Evolutionary conservation across 2,797 vertebrate genomes (phyloP).

Genomic region (Moxostoma hubbsi): DNA sequence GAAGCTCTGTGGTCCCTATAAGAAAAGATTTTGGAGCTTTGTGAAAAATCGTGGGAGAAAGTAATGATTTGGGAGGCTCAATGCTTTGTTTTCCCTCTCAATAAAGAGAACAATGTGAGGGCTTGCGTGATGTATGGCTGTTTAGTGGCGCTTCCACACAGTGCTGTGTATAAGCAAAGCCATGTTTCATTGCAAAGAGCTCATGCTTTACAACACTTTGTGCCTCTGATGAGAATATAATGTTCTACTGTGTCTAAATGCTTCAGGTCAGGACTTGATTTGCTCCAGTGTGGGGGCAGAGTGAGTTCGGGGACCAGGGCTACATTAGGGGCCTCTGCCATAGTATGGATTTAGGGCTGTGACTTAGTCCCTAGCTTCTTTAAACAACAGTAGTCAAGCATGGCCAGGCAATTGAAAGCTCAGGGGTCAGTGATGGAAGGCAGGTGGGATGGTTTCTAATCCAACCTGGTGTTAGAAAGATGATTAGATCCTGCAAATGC

Average conservation of each 20-base stretch:
- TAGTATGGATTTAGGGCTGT: constrained; percentile 64
- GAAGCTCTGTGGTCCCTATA: constrained; percentile 86
- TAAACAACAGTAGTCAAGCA: constrained; percentile 23
- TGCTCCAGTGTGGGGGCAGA: constrained; percentile 80
- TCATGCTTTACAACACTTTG: constrained; percentile 91
- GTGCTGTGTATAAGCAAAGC: constrained; percentile 92
- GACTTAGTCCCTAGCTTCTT: constrained; percentile 60
- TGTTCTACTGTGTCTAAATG: constrained; percentile 92
- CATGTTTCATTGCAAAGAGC: constrained; percentile 93
- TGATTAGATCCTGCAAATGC: constrained; percentile 84
- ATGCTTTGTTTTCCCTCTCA: constrained; percentile 99
- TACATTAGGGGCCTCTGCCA: not conserved
- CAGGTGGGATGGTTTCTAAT: constrained; percentile 64
- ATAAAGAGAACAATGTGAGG: constrained; percentile 94
- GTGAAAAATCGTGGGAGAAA: constrained; percentile 94
- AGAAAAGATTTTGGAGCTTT: constrained; percentile 91
- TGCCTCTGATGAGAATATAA: constrained; percentile 96
- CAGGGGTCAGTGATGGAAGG: constrained; percentile 10
- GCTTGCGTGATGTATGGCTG: constrained; percentile 89
- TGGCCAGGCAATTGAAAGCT: constrained; percentile 2
- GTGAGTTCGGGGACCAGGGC: constrained; percentile 21
- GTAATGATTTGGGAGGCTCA: constrained; percentile 97
- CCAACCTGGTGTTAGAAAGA: constrained; percentile 19
- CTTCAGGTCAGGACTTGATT: constrained; percentile 96
- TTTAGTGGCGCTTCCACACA: constrained; percentile 82